A percentile compares a stretch with the other conserved stretches of the same genome.
phyloP scores from a whole-genome alignment of 2,113 vertebrate genomes.

The Stictonetta naevosa region DNA sequence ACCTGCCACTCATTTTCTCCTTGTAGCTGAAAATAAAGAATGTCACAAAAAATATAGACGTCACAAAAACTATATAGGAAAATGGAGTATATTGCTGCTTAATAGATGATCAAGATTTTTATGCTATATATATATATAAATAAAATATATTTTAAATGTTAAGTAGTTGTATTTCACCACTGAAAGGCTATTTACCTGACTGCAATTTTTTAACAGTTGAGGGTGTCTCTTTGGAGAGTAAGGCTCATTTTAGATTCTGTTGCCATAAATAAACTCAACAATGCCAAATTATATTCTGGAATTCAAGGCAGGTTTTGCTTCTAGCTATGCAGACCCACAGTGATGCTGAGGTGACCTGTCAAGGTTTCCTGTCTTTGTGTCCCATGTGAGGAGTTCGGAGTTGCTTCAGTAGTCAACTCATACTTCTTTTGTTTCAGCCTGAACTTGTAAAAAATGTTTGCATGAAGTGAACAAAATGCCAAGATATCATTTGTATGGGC shows the following conservation, averaged over 20 bases:
- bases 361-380: neutral
- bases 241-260: neutral
- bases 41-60: neutral
- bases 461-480: neutral
- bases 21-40: conserved; percentile 11
- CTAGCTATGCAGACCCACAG: neutral
- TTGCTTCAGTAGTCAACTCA: neutral
- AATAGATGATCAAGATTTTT: neutral
- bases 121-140: neutral
- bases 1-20: conserved; percentile 7
- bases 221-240: neutral
- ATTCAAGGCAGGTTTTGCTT: neutral
- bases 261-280: neutral
- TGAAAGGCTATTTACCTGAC: neutral
- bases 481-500: neutral
- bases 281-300: neutral
- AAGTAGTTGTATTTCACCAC: neutral
- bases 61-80: neutral
- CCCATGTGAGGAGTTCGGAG: neutral
- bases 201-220: neutral
- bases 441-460: neutral
- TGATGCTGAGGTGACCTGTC: neutral
- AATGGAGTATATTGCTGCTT: neutral
- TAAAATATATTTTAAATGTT: neutral
- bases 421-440: neutral